Base-by-base conservation (phyloP, 2,113 vertebrate genomes). In the Glaucidium brasilianum region DNA sequence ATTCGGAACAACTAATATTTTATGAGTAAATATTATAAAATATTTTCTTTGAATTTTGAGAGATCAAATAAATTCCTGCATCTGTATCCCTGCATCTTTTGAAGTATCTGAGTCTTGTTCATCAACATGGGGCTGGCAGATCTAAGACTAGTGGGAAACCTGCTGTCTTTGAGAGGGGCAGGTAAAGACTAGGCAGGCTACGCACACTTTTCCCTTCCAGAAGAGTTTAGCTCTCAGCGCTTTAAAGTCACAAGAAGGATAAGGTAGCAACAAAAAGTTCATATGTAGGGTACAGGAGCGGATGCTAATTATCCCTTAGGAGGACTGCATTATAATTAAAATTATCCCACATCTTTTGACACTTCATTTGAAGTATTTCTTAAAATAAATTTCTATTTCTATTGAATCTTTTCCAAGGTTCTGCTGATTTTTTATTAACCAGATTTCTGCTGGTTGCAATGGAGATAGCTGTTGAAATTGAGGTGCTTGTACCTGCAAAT, bases 351-450 rank as follows among this genome's bases (percentile, higher is more conserved):
- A 58, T 76, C 10, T 3, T 92, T 89, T 53, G 68, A 50, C 32
- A 41, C 68, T 94, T 92, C 45, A 77, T 74, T 53, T 84, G 45
- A 87, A 91, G 55, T 84, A 84, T 87, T 94, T 92, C 87, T 58
- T 87, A 91, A 94, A 91, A 91, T 89, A 92, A 68, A 72, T 82
- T 89, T 81, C 41, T 59, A 4, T 32, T 89, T 84, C 50, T 75
- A 15, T 32, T 66, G 49, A 75, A 68, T 72, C n/a, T 90, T 92
- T 85, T 85, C 50, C 26, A 88, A 72, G 37, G 34, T 72, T 90
- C 47, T 82, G 25, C n/a, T 82, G 52, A 67, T 55, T 92, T 92
- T 78, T 90, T 90, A 43, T 93, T 82, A 88, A 64, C 18, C 50
- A 68, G 10, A 52, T 85, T 82, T 93, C 62, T 87, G 37, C 77